Percentiles rank a stretch among this genome's conserved stretches.
These are phyloP conservation scores for Amphiprion percula DNA, from an alignment of 2,113 vertebrate species.

Conservation along the genomic window DNA sequence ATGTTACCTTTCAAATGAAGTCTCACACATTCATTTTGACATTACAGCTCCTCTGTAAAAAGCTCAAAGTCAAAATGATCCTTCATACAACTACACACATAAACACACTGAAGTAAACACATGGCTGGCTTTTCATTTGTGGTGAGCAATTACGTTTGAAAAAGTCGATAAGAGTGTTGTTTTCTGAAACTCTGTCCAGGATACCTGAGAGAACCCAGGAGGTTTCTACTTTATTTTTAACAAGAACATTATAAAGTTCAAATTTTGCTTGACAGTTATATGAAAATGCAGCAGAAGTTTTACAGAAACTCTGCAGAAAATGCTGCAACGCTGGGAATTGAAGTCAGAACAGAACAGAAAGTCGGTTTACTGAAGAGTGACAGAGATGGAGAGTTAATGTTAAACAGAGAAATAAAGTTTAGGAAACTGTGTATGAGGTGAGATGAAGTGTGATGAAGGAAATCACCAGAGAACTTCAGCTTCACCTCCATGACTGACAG, in stretches of 20 bases:
- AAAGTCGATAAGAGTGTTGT: not conserved
- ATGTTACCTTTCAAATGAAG: not conserved
- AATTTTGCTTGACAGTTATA: not conserved
- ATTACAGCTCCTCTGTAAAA: too few species aligned
- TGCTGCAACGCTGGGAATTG: not conserved
- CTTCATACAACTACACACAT: not conserved
- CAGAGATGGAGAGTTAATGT: not conserved
- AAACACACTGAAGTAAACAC: not conserved
- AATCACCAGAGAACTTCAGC: constrained; percentile 8
- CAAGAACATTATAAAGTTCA: too few species aligned
- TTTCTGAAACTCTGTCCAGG: not conserved
- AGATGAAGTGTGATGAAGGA: constrained; percentile 37
- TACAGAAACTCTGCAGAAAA: not conserved
- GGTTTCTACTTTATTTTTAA: not conserved
- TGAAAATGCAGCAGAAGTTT: not conserved
- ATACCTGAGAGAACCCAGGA: not conserved
- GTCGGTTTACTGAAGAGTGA: not conserved
- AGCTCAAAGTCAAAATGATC: too few species aligned
- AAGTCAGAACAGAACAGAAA: not conserved
- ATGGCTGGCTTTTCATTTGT: not conserved
- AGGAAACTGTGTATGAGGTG: not conserved
- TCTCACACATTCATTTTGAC: not conserved
- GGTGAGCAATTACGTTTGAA: not conserved
- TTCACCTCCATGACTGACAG: constrained; percentile 39
- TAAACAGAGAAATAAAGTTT: not conserved